Evolutionary conservation across 64 coral and sea anemone species (phyloP).

Genomic region (Dendrophyllia cribrosa): DNA sequence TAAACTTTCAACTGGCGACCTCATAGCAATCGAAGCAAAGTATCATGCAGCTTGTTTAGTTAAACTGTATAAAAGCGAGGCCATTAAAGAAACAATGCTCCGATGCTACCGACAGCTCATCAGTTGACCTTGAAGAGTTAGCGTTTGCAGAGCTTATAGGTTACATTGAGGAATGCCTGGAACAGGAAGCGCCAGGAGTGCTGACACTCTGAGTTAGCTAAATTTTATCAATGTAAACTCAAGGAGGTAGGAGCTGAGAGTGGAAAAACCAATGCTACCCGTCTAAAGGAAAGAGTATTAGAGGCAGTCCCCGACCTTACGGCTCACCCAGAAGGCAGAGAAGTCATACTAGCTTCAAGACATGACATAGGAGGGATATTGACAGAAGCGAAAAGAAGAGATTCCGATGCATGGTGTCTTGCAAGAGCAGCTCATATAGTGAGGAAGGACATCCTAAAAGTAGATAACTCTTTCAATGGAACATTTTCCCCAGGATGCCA

Average conservation of each 20-base stretch:
- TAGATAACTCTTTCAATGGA: constrained; percentile 70
- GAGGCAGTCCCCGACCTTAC: constrained; percentile 35
- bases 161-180: constrained; percentile 58
- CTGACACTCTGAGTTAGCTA: constrained; percentile 53
- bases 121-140: constrained; percentile 23
- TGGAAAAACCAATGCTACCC: constrained; percentile 33
- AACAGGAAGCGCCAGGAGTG: constrained; percentile 26
- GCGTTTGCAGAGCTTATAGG: constrained; percentile 48
- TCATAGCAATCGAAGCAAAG: constrained; percentile 37
- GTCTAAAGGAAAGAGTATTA: constrained; percentile 63
- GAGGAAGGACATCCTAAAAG: constrained; percentile 58
- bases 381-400: constrained; percentile 27
- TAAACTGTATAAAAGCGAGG: constrained; percentile 54
- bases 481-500: constrained; percentile 63
- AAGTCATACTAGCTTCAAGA: constrained; percentile 12
- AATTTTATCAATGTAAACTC: constrained; percentile 20
- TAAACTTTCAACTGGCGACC: constrained; percentile 3
- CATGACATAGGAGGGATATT: constrained; percentile 63
- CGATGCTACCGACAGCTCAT: constrained; percentile 1
- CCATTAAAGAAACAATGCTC: constrained; percentile 32
- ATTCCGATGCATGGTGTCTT: constrained; percentile 53
- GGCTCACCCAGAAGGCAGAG: constrained; percentile 54
- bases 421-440: constrained; percentile 63
- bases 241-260: constrained; percentile 12
- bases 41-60: constrained; percentile 52